Conservation (phyloP, 2,797 vertebrate genomes). For the Cirrhinus mrigala region DNA sequence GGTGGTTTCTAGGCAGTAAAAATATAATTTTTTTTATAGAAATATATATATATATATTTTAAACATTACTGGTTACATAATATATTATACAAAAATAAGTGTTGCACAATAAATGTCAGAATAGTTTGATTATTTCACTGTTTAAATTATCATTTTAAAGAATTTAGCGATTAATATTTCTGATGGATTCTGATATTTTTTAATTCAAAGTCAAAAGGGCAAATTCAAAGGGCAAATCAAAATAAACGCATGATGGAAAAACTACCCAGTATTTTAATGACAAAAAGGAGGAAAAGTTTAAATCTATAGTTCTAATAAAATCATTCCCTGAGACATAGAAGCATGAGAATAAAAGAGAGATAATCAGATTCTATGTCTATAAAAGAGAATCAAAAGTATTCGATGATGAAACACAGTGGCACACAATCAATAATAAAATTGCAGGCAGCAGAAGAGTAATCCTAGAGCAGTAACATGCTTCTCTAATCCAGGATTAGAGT, state of each 20-base stretch:
- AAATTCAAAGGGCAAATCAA: too few species aligned
- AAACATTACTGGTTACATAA: too few species aligned
- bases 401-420: constrained; percentile 22
- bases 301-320: neutral
- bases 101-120: neutral
- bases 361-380: constrained; percentile 12
- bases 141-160: too few species aligned
- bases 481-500: constrained; percentile 79
- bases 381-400: neutral
- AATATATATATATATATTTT: too few species aligned
- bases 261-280: neutral
- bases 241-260: neutral
- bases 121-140: neutral
- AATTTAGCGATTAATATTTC: neutral
- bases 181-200: neutral
- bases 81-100: neutral
- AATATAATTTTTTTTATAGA: too few species aligned
- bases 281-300: neutral
- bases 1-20: neutral
- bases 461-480: constrained; percentile 62
- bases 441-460: constrained; percentile 60
- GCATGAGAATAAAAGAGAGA: neutral
- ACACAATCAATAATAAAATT: constrained; percentile 66
- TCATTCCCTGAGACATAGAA: neutral
- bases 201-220: neutral